These are phyloP conservation scores for Carposina sasakii DNA, from an alignment of 1,140 invertebrate genomes.

Conservation along the genomic window DNA sequence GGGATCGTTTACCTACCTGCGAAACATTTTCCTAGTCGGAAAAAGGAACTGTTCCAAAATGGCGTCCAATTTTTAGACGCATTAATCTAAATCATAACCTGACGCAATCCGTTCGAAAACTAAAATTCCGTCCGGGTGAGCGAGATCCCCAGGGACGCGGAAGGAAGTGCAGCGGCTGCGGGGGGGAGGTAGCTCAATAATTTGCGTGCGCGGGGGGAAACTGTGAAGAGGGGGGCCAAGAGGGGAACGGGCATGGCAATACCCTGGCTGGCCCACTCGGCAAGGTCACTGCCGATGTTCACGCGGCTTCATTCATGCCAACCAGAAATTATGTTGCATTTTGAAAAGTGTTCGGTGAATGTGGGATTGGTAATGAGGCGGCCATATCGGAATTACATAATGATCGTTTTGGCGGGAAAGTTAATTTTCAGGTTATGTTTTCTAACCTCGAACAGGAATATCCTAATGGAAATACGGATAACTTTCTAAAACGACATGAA, in stretches of 20 bases:
- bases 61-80: neutral
- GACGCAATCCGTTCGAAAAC: conserved; percentile 17
- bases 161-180: conserved; percentile 31
- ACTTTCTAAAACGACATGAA: no score
- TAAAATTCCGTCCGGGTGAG: conserved; percentile 18
- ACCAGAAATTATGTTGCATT: conserved; percentile 15
- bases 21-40: no score
- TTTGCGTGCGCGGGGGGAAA: conserved; percentile 32
- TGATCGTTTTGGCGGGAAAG: no score
- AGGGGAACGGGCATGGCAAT: conserved; percentile 28
- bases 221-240: conserved; percentile 7
- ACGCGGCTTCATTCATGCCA: conserved; percentile 40
- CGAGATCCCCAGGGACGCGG: conserved; percentile 24
- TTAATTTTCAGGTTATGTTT: no score
- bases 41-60: neutral
- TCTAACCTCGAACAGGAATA: no score
- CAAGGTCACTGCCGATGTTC: conserved; percentile 43
- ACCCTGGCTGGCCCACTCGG: conserved; percentile 27
- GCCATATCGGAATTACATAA: no score
- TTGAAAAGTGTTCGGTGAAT: no score
- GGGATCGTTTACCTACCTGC: no score
- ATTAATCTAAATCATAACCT: conserved; percentile 16
- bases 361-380: no score
- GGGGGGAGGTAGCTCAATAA: conserved; percentile 25
- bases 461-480: no score